Evolutionary conservation across 2,888 invertebrate genomes (phyloP).

Genomic region (Lycophotia porphyrea): DNA sequence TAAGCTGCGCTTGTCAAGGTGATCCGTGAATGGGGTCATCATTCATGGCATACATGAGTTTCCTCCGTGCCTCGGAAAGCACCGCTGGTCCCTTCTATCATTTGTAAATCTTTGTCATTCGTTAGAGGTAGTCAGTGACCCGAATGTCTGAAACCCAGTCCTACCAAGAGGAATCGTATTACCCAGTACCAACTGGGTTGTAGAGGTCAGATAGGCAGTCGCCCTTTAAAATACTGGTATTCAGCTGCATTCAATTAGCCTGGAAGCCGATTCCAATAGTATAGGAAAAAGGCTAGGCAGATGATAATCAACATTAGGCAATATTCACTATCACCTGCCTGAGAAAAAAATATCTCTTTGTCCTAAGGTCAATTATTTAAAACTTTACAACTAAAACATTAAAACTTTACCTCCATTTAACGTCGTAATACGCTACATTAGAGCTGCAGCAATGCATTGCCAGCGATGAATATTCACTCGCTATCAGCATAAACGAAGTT

Average conservation of each 20-base stretch:
- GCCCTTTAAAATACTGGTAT: neutral
- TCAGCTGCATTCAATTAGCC: neutral
- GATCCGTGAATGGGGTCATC: too few relatives aligned
- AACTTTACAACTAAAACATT: neutral
- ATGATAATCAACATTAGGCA: neutral
- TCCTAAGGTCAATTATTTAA: neutral
- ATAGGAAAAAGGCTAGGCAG: neutral
- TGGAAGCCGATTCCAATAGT: neutral
- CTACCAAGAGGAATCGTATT: neutral
- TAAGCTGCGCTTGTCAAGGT: too few relatives aligned
- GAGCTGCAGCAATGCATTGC: slow-evolving; percentile 35
- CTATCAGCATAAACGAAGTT: slow-evolving; percentile 50
- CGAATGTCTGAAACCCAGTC: neutral
- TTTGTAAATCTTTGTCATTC: too few relatives aligned
- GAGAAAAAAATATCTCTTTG: neutral
- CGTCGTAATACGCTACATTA: slow-evolving; percentile 21
- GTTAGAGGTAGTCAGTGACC: too few relatives aligned
- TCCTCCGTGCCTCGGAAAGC: too few relatives aligned
- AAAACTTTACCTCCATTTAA: slow-evolving; percentile 2
- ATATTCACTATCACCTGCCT: too few relatives aligned
- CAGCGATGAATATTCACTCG: slow-evolving; percentile 40
- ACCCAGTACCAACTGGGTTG: neutral
- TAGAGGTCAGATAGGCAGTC: neutral
- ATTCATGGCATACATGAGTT: too few relatives aligned
- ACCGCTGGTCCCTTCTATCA: too few relatives aligned